Evolutionary conservation across 2,113 vertebrate species (phyloP).

Genomic region (Meles meles): DNA sequence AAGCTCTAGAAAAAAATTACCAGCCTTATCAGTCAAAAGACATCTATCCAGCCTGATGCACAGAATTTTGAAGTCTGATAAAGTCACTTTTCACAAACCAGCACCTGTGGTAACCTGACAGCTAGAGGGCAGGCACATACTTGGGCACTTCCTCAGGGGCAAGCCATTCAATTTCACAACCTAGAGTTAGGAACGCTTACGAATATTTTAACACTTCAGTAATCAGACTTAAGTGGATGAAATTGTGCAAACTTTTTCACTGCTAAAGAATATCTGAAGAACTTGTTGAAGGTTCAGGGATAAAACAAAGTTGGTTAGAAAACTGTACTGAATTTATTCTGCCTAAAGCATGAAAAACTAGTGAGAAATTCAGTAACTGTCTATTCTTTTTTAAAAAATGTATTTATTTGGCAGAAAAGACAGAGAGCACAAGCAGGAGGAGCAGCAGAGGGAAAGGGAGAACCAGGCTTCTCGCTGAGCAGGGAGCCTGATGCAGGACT

Average conservation of each 20-base stretch:
- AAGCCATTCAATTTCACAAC: conserved; percentile 28
- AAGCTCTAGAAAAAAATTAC: background rate
- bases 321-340: conserved; percentile 30
- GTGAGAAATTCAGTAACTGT: conserved; percentile 29
- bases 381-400: background rate
- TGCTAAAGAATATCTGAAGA: conserved; percentile 1
- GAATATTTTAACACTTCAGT: conserved; percentile 1
- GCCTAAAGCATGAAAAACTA: conserved; percentile 33
- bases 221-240: conserved; percentile 6
- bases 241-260: background rate
- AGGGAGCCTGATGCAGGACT: too few species aligned
- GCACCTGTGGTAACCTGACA: background rate
- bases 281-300: background rate
- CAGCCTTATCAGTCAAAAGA: background rate
- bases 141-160: background rate
- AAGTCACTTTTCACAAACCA: background rate
- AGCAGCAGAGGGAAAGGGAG: too few species aligned
- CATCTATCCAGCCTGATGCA: background rate
- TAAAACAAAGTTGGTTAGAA: conserved; percentile 15
- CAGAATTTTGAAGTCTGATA: background rate
- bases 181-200: background rate
- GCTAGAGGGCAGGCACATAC: background rate
- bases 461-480: too few species aligned
- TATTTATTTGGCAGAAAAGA: too few species aligned
- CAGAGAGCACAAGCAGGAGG: too few species aligned